phyloP scores from a whole-genome alignment of 2,888 invertebrate genomes.

The Caenorhabditis sp. region DNA sequence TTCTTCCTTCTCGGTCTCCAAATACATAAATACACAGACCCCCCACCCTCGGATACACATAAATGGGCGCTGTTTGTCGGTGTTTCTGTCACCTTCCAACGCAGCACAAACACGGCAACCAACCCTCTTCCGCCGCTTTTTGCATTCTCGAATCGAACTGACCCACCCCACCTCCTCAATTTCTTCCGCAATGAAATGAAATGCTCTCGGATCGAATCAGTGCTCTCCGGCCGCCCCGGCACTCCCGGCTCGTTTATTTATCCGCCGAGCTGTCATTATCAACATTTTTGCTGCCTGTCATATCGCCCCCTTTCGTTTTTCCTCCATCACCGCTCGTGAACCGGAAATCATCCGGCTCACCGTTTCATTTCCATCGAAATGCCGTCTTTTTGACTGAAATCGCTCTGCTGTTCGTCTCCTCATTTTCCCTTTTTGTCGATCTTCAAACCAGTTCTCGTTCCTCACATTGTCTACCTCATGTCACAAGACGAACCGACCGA shows the following conservation, averaged over 20 bases:
- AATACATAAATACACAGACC: constrained; percentile 29
- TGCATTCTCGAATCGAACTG: too few species aligned
- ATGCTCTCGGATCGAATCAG: constrained; percentile 33
- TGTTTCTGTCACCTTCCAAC: constrained; percentile 20
- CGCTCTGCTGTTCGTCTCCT: neutral
- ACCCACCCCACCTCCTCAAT: too few species aligned
- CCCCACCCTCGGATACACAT: too few species aligned
- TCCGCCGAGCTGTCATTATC: constrained; percentile 45
- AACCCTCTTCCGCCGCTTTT: too few species aligned
- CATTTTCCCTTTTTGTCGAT: neutral
- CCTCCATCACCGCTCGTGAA: constrained; percentile 35
- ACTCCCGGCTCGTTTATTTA: constrained; percentile 39
- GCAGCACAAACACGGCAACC: constrained; percentile 28
- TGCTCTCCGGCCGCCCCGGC: constrained; percentile 10
- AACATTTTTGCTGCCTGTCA: constrained; percentile 42
- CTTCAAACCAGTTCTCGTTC: constrained; percentile 35
- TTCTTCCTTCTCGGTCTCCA: too few species aligned
- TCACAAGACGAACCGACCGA: constrained; percentile 27
- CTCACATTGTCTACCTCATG: constrained; percentile 35
- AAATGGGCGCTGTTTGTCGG: constrained; percentile 34
- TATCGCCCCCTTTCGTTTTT: constrained; percentile 18
- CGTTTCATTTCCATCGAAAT: neutral
- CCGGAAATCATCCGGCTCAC: constrained; percentile 24
- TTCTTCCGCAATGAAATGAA: too few species aligned
- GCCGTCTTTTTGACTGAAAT: neutral